Evolutionary conservation across 2,113 vertebrate genomes (phyloP), one percentile per base, ranked within the genome.

Genomic region (Fregata magnificens): DNA sequence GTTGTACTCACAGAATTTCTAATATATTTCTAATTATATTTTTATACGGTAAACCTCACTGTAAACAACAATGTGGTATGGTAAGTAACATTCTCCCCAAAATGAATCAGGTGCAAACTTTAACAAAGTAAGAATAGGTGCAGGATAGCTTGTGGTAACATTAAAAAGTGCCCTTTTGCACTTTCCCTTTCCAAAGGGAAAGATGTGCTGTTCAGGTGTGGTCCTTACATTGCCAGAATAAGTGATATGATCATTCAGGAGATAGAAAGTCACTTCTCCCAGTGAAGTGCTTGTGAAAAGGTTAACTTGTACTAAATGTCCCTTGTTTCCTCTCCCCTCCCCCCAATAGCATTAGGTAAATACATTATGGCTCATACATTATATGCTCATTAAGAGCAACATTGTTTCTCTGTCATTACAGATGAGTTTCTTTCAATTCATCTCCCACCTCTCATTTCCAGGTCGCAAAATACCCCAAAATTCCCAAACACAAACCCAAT

Each of bases 361-460:
- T 55, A n/a, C 1, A 0, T 40, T 45, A 44, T 10, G 0, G 21
- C 10, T 77, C 22, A 50, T 70, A 36, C 25, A 29, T 50, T 36
- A 70, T 20, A 16, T 31, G 16, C 7, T 73, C 8, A 17, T 10
- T 20, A 53, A 14, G 19, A 74, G 6, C n/a, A 69, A n/a, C 3
- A 17, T 1, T 25, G 2, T 38, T 83, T 63, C 16, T 45, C 40
- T 73, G 40, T 58, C n/a, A 36, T 44, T 34, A 69, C 5, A n/a
- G 10, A 21, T 28, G 0, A 58, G 9, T n/a, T 42, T 44, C 18
- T n/a, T n/a, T 26, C 14, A n/a, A 13, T 53, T 72, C 0, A 3
- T 53, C 11, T 67, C 52, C 17, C 10, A 40, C 5, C 25, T 78
- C 34, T 69, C 32, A 56, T 79, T 85, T 82, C 22, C n/a, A 85